Evolutionary conservation across 2,888 invertebrate species (phyloP).

Genomic region (Spialia ferax): DNA sequence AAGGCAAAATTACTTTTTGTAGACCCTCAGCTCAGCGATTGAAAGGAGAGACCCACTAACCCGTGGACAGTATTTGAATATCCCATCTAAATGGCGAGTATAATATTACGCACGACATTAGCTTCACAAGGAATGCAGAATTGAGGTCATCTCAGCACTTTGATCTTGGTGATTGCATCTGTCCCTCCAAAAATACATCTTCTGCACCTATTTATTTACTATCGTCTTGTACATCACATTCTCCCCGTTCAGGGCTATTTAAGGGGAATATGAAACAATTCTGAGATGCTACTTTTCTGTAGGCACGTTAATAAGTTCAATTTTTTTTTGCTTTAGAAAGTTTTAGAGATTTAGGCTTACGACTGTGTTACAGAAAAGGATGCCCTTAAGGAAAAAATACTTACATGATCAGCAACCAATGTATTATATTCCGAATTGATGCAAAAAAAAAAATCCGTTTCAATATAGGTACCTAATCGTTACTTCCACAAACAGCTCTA

Average conservation of each 20-base stretch:
- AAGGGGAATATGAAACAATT: not conserved
- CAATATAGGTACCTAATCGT: not conserved
- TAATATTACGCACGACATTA: not conserved
- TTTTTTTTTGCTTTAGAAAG: too few species aligned
- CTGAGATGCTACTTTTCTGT: not conserved
- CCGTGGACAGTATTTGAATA: not conserved
- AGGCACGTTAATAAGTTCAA: too few species aligned
- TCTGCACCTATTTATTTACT: not conserved
- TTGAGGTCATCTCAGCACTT: conserved; percentile 18
- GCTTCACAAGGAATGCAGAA: conserved; percentile 13
- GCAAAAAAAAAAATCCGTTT: too few species aligned
- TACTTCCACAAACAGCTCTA: not conserved
- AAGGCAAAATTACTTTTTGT: too few species aligned
- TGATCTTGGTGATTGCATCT: conserved; percentile 20
- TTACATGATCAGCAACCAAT: too few species aligned
- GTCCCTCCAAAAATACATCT: conserved; percentile 11
- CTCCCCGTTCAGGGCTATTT: not conserved
- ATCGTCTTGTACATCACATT: not conserved
- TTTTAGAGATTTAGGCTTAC: too few species aligned
- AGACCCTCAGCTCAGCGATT: too few species aligned
- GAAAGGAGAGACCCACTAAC: too few species aligned
- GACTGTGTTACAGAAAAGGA: too few species aligned
- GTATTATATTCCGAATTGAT: too few species aligned
- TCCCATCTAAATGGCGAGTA: not conserved
- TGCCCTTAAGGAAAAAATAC: too few species aligned